phyloP scores from a whole-genome alignment of 2,888 invertebrate species.

The Ennomos fuscantarius region DNA sequence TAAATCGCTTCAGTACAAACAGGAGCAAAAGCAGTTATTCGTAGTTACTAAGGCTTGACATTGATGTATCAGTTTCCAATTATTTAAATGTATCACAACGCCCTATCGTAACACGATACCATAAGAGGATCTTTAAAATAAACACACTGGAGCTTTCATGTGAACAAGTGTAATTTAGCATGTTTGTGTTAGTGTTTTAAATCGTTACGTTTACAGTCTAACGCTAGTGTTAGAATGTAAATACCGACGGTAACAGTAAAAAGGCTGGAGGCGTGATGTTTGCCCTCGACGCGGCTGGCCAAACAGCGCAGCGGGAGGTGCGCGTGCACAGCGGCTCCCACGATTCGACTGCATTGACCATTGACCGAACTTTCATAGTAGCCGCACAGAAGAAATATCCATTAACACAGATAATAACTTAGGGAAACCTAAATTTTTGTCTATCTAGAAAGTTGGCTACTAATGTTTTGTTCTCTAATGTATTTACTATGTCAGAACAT shows the following conservation, averaged over 20 bases:
- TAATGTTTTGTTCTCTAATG: background rate
- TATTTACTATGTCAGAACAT: conserved; percentile 10
- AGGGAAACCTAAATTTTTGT: conserved; percentile 1
- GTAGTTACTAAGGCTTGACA: background rate
- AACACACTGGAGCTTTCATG: background rate
- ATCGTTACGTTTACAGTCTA: conserved; percentile 19
- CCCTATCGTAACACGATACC: too few species aligned
- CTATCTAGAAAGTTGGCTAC: background rate
- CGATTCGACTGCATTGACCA: conserved; percentile 40
- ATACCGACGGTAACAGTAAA: conserved; percentile 55
- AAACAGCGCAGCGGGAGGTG: conserved; percentile 45
- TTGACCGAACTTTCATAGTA: conserved; percentile 57
- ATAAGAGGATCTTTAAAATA: background rate
- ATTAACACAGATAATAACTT: too few species aligned
- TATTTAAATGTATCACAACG: background rate
- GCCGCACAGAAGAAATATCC: conserved; percentile 39
- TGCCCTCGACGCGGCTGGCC: conserved; percentile 54
- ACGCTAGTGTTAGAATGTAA: conserved; percentile 9
- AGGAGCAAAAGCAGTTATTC: conserved; percentile 4
- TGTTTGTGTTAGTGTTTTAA: conserved; percentile 15
- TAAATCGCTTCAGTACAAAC: conserved; percentile 19
- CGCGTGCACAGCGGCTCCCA: conserved; percentile 51
- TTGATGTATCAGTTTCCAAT: background rate
- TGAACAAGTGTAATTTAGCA: conserved; percentile 15
- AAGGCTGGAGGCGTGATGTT: conserved; percentile 56